Evolutionary conservation across 2,113 vertebrate genomes (phyloP), one percentile per base, ranked within the genome.

Genomic region (Oryzias melastigma): DNA sequence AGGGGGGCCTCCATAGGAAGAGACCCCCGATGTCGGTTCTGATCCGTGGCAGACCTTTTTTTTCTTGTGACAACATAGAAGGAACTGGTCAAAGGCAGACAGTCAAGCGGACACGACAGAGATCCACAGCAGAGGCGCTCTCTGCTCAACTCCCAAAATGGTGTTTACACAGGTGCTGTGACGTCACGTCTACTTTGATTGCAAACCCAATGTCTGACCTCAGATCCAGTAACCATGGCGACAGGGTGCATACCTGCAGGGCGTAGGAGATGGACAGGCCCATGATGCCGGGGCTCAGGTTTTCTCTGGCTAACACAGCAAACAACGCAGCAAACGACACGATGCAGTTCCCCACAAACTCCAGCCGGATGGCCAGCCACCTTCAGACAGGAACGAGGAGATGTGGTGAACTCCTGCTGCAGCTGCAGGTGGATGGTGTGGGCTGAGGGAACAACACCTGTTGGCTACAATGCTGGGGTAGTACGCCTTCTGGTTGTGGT

Each of bases 391-490:
- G 8, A 14, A 14, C 29, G 1, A 17, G 7, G 35, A 41, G 14
- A 49, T 10, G 35, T 2, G 10, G 35, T 35, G 8, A 35, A 35
- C 3, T 35, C 29, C 35, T 12, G 10, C 35, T 15, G 25, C 15
- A 50, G 22, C 49, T 25, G 10, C 10, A 24, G 12, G 10, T 5
- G 25, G 6, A 3, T 5, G 48, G 48, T 3, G 14, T 24, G 15
- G 20, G 16, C 20, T 27, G 14, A 16, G 49, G 8, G 17, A 27
- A 16, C 27, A 17, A 4, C 7, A 40, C 97, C 97, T 93, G 92
- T 98, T 99, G 17, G 97, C 95, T n/a, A 97, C 93, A 3, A 99
- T 97, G 90, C 96, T 90, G 17, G 97, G 94, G 63, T 92, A 99
- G 65, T 99, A 98, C 17, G 95, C 96, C 80, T 93, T 95, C 90